Base-by-base conservation (phyloP, 2,797 vertebrate species). In the Meriones psammophilus region DNA sequence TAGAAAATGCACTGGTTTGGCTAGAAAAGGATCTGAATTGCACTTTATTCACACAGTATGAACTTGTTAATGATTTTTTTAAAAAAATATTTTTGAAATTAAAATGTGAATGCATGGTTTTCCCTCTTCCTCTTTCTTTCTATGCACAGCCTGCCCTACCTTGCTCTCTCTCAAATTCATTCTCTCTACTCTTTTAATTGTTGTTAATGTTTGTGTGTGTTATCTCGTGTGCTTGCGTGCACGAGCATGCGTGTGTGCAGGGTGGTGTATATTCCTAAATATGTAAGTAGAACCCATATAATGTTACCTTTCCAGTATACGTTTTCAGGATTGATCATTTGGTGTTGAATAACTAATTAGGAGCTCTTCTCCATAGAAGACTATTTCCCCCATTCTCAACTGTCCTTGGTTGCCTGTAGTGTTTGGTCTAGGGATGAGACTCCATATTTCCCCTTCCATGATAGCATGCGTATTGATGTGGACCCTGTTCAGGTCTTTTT, bases 1-100 rank as follows among this genome's bases (percentile, higher is more conserved):
- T 68, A 94, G 5, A 22, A 84, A 78, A 28, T 80, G 2, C 74
- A 22, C 3, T 56, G 30, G 36, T 81, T 56, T 33, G 36, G 39
- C 5, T 87, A 84, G n/a, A 60, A 81, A 93, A 86, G 56, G 26
- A 62, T 74, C 22, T 87, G 26, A 77, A 4, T 50, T 68, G 89
- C 79, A 71, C 36, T 81, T 74, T 64, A n/a, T 50, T 46, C 83
- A 85, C 84, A 22, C 24, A 77, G 79, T 87, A 56, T 68, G 24
- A 86, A 87, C 33, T n/a, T 54, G 30, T 54, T 36, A 69, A 26
- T 69, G 20, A 54, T 26, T 69, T 26, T 69, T n/a, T 69, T 42
- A 9, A n/a, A 85, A 36, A 50, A 50, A n/a, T 15, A 24, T 22
- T 54, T n/a, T 68, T 2, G 8, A 85, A 50, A 85, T 85, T 85